Evolutionary conservation across 2,888 invertebrate species (phyloP), one percentile per base, ranked within the genome.

Genomic region (Drosophila kuntzei): DNA sequence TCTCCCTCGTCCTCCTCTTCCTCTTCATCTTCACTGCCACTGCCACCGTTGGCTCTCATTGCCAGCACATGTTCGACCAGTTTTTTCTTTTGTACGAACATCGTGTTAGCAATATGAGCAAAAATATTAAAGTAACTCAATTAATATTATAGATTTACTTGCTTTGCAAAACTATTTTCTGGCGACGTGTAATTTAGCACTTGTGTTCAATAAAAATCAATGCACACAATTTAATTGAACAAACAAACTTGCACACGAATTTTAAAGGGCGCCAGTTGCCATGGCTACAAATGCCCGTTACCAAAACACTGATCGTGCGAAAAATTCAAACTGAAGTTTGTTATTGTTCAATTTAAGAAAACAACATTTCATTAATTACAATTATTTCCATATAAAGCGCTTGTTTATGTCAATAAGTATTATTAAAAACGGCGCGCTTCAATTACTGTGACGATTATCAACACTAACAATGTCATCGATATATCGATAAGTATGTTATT

Each of bases 11-110:
- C 94, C 90, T 94, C 94, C 79, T 94, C 94, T 68, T 94, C 94
- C 64, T 94, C 94, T 46, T 94, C 94, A 50, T 94, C 94, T 25
- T 94, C 94, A 55, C 94, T 94, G 70, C 93, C 94, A 49, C 94
- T 93, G n/a, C 93, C 94, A 12, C 71, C 89, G 39, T 79, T 80
- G 16, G 62, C 87, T 9, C 81, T 89, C 69, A 79, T 88, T 43
- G 93, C 93, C 70, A 92, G 92, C 44, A 93, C 91, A 85, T 90
- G 87, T 57, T 91, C 87, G 27, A 90, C 90, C 53, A 91, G 84
- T 75, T 90, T 89, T 59, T 80, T 93, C 57, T 94, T 94, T 83
- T 93, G 93, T 64, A 94, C 94, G 89, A 94, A 94, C 94, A 94
- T 94, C 51, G 51, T 71, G 73, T 22, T 44, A 47, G 53, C 63